Conservation (phyloP, 2,113 vertebrate genomes). For the Microcebus murinus region DNA sequence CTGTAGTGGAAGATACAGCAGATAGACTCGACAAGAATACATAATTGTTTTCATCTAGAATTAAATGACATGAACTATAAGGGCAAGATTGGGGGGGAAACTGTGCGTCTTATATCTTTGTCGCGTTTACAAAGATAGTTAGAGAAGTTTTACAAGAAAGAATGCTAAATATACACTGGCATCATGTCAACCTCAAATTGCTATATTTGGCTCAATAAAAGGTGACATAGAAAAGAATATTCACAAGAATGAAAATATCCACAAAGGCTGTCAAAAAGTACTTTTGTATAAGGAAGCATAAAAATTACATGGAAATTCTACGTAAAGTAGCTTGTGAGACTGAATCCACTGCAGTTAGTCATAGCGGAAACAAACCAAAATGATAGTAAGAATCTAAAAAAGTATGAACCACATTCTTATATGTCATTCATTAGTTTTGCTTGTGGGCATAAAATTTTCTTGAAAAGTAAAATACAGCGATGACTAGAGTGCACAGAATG, state of each 20-base stretch:
- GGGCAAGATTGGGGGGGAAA: background rate
- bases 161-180: constrained; percentile 55
- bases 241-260: constrained; percentile 31
- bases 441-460: background rate
- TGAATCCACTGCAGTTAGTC: constrained; percentile 29
- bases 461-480: constrained; percentile 7
- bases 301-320: constrained; percentile 57
- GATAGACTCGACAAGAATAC: background rate
- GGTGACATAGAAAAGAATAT: constrained; percentile 24
- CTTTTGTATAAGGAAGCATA: constrained; percentile 23
- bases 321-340: constrained; percentile 30
- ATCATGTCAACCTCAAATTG: constrained; percentile 40
- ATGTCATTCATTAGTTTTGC: background rate
- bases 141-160: constrained; percentile 37
- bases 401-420: background rate
- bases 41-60: constrained; percentile 47
- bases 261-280: constrained; percentile 44
- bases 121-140: background rate
- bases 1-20: background rate
- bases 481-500: background rate
- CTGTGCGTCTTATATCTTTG: background rate
- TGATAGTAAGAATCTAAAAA: constrained; percentile 25
- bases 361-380: background rate
- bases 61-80: constrained; percentile 56
- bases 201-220: constrained; percentile 70